A percentile compares a stretch with the other conserved stretches of the same genome.
Conservation (phyloP, 2,888 invertebrate species). For the Amphipoea lucens region DNA sequence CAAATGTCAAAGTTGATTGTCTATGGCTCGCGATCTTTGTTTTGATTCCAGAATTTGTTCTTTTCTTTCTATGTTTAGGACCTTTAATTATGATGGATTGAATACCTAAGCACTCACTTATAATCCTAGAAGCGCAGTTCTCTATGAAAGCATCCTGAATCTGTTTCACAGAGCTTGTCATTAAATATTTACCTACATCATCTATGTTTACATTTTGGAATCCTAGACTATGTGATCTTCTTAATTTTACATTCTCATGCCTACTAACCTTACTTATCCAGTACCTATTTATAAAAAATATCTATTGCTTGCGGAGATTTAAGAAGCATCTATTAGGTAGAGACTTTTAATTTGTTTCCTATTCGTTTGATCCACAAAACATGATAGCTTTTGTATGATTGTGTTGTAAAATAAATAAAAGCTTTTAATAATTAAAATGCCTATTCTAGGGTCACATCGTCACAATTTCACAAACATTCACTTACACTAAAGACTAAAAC, state of each 20-base stretch:
- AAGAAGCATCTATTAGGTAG: not conserved
- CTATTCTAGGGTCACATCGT: too few relatives aligned
- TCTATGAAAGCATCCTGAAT: not conserved
- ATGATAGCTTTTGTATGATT: not conserved
- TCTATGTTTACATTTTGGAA: slow-evolving; percentile 35
- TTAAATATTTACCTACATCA: slow-evolving; percentile 41
- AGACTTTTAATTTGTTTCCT: not conserved
- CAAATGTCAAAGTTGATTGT: slow-evolving; percentile 72
- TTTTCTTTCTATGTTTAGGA: not conserved
- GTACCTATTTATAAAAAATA: not conserved
- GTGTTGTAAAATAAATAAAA: too few relatives aligned
- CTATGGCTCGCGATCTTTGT: slow-evolving; percentile 68
- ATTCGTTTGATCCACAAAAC: not conserved
- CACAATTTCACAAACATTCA: not conserved
- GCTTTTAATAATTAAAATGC: not conserved
- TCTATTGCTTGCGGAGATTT: not conserved
- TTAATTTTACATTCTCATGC: not conserved
- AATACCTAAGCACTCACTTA: not conserved
- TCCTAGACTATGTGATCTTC: not conserved
- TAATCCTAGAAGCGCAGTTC: not conserved
- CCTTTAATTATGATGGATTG: not conserved
- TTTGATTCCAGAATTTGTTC: slow-evolving; percentile 46
- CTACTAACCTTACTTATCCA: not conserved
- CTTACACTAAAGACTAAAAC: not conserved
- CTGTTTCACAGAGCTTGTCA: slow-evolving; percentile 6